These are phyloP conservation scores for Chrysoperla carnea DNA, from an alignment of 1,140 invertebrate genomes.

Conservation along the genomic window DNA sequence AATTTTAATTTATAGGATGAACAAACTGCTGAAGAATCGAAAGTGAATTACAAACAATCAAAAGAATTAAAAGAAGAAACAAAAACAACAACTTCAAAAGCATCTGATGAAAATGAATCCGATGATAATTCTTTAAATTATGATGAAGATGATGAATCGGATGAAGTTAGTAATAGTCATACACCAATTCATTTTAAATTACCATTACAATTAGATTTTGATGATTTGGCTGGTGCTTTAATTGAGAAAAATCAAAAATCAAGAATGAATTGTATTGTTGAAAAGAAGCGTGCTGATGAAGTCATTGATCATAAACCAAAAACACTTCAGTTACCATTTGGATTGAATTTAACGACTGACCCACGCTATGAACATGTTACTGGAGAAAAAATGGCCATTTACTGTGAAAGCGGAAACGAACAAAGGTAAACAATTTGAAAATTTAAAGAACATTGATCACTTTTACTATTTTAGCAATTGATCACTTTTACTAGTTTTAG, in stretches of 20 bases:
- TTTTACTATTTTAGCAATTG: not conserved
- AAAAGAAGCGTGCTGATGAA: conserved; percentile 66
- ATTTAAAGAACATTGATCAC: not conserved
- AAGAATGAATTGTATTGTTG: conserved; percentile 75
- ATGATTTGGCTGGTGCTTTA: conserved; percentile 56
- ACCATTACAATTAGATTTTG: conserved; percentile 60
- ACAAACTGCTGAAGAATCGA: not conserved
- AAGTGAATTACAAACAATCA: not conserved
- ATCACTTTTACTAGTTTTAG: not conserved
- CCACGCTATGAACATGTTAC: conserved; percentile 51
- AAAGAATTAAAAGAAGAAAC: not conserved
- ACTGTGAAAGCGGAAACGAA: conserved; percentile 61
- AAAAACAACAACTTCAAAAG: not conserved
- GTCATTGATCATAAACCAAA: conserved; percentile 55
- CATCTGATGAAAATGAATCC: conserved; percentile 1
- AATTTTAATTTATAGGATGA: conserved; percentile 1
- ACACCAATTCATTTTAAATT: conserved; percentile 52
- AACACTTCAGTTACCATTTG: conserved; percentile 41
- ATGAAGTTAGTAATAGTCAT: conserved; percentile 25
- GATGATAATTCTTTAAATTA: conserved; percentile 18
- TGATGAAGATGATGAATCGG: conserved; percentile 33
- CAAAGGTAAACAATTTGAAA: conserved; percentile 39
- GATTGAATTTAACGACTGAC: conserved; percentile 51
- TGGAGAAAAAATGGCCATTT: conserved; percentile 70
- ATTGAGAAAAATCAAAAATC: conserved; percentile 55